Conservation (phyloP, 2,797 vertebrate genomes). For the Catharus ustulatus region DNA sequence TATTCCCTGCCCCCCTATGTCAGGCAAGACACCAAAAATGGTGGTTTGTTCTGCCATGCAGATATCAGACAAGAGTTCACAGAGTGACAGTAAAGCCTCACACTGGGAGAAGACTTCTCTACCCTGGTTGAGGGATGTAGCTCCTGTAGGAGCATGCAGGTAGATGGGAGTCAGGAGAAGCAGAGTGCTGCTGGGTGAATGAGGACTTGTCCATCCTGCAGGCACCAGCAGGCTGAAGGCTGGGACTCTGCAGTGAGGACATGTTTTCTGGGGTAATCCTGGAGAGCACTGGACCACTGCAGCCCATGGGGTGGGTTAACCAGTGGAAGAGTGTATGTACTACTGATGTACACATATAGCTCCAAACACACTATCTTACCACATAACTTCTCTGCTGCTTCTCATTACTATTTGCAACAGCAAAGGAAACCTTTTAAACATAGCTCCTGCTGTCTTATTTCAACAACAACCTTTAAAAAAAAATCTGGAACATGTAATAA, state of each 20-base stretch:
- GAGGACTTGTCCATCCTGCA: not conserved
- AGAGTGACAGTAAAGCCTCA: not conserved
- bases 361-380: not conserved
- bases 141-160: not conserved
- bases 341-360: too few relatives aligned
- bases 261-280: not conserved
- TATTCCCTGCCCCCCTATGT: not conserved
- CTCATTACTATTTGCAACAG: not conserved
- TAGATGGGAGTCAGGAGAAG: fast-evolving
- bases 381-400: not conserved
- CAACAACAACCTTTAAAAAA: not conserved
- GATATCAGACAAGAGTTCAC: not conserved
- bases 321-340: fast-evolving
- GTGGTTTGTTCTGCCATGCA: constrained; percentile 29
- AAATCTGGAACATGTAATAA: not conserved
- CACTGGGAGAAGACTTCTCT: not conserved
- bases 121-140: not conserved
- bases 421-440: not conserved
- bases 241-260: not conserved
- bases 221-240: not conserved
- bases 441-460: not conserved
- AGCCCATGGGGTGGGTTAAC: not conserved
- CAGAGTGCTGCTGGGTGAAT: fast-evolving
- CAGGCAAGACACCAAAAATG: constrained; percentile 25
- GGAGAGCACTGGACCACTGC: fast-evolving